Evolutionary conservation across 2,888 invertebrate genomes (phyloP), one percentile per base, ranked within the genome.

Genomic region (Phoronis australis): DNA sequence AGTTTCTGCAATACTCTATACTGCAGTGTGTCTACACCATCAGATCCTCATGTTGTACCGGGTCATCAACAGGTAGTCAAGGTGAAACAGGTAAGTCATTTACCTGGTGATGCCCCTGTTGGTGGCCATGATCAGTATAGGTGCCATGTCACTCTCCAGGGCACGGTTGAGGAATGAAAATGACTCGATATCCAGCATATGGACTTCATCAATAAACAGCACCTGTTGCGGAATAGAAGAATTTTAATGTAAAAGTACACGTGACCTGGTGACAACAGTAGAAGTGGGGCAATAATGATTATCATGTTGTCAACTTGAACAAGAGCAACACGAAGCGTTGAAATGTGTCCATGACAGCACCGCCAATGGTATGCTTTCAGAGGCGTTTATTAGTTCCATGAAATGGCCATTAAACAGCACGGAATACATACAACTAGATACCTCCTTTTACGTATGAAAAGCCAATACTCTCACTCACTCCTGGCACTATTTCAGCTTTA

Each of bases 121-220:
- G 18, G 99, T 99, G 0, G 99, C 99, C 93, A 99, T 96, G 38
- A 99, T 93, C 0, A 99, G 89, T 1, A 99, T 86, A 0, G 99
- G 99, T 0, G 97, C 90, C 82, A 96, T 93, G 67, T 99, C 97
- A 40, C 90, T 90, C 72, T 99, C 99, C 24, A 99, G 79, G 0
- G 97, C 97, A 4, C 99, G 85, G 80, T 99, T 99, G 5, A 99
- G 80, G 77, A 89, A 99, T 0, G 97, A 97, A 80, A 99, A 99
- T 73, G 97, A 99, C 76, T 99, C 99, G 39, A 99, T 93, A 75
- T 99, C 99, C 59, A 99, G 80, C 96, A 99, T 97, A 74, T 99
- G 99, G 0, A 92, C 91, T 81, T 97, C 96, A 71, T 97, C 96
- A 58, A 97, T 88, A 69, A 97, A 97, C 2, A 97, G 80, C 1